A percentile compares a stretch with the other conserved stretches of the same genome.
Evolutionary conservation across 53 echinoderm and acorn worm species (phyloP).

Genomic region (Stichopus horrens): DNA sequence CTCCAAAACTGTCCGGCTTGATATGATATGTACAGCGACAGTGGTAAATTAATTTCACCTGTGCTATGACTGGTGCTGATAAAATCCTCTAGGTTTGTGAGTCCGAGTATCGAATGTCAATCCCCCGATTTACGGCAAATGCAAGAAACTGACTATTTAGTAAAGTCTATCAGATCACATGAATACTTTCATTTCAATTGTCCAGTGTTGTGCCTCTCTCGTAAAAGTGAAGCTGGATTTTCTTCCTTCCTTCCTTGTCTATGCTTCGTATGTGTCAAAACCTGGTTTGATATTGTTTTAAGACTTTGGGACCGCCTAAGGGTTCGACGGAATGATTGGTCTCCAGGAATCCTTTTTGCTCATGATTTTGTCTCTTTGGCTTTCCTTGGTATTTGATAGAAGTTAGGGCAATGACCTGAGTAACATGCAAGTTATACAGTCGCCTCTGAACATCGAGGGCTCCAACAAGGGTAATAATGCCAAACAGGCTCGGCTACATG

Average conservation of each 20-base stretch:
- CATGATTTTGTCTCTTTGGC: neutral
- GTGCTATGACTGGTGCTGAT: slow-evolving; percentile 6
- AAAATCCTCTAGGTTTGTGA: neutral
- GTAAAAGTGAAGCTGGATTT: neutral
- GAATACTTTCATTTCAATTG: neutral
- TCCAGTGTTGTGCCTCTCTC: neutral
- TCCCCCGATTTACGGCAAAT: neutral
- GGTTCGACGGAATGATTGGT: neutral
- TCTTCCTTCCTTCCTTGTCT: neutral
- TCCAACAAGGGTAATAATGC: neutral
- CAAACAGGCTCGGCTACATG: too few species aligned
- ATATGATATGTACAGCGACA: neutral
- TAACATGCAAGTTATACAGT: too few species aligned
- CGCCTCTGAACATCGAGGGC: neutral
- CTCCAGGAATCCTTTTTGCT: neutral
- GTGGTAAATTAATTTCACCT: slow-evolving; percentile 37
- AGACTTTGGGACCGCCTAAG: neutral
- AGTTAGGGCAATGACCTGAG: too few species aligned
- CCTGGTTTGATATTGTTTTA: too few species aligned
- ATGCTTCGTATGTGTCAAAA: too few species aligned
- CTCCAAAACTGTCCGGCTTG: neutral
- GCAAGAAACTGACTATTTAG: neutral
- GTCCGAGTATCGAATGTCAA: neutral
- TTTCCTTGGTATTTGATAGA: too few species aligned
- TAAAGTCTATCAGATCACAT: neutral